These are phyloP conservation scores for Cephonodes hylas DNA, from an alignment of 2,888 invertebrate species.

Conservation along the genomic window DNA sequence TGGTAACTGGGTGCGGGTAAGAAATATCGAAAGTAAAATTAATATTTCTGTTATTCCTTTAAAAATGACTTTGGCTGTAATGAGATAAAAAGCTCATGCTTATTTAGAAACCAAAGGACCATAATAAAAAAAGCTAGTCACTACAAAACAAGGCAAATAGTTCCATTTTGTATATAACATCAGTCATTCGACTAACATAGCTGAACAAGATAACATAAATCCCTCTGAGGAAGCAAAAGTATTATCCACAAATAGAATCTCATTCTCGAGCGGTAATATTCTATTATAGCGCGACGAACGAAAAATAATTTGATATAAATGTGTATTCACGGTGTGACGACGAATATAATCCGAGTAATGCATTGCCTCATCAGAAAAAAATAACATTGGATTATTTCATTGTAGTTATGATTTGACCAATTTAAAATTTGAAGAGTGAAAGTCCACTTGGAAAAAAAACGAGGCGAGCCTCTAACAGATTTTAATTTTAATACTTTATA, in stretches of 20 bases:
- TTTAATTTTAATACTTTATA: too few species aligned
- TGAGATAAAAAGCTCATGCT: too few species aligned
- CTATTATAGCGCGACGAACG: background rate
- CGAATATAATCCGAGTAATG: background rate
- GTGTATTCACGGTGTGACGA: background rate
- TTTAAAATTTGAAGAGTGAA: constrained; percentile 30
- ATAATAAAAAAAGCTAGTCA: too few species aligned
- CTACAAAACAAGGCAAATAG: too few species aligned
- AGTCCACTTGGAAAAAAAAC: background rate
- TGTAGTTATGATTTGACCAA: constrained; percentile 47
- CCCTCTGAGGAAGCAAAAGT: background rate
- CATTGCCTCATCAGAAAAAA: background rate
- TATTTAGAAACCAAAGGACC: too few species aligned
- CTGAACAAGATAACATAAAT: background rate
- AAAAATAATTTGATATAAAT: constrained; percentile 9
- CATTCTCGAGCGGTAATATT: background rate
- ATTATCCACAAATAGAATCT: background rate
- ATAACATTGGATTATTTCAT: constrained; percentile 28
- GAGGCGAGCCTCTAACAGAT: too few species aligned
- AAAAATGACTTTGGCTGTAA: too few species aligned
- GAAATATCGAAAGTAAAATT: too few species aligned
- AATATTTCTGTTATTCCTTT: too few species aligned
- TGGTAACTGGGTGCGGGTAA: too few species aligned
- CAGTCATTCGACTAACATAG: background rate
- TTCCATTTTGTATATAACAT: background rate